These are phyloP conservation scores for Cerceris rybyensis DNA, from an alignment of 2,888 invertebrate species.

Conservation along the genomic window DNA sequence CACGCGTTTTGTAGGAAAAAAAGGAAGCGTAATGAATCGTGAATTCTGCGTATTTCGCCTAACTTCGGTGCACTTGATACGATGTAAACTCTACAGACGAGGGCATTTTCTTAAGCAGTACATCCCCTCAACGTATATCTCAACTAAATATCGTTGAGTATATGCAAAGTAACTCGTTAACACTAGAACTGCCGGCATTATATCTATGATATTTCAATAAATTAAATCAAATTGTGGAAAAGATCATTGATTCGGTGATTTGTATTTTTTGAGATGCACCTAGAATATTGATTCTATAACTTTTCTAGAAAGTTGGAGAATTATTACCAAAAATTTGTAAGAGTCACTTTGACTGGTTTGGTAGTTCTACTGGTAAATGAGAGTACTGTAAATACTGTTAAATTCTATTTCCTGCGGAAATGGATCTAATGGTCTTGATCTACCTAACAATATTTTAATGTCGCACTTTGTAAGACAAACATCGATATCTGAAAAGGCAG, in stretches of 20 bases:
- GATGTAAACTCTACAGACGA: not conserved
- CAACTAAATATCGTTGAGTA: conserved; percentile 18
- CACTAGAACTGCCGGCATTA: no score
- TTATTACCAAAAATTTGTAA: no score
- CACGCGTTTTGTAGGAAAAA: conserved; percentile 4
- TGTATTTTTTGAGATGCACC: no score
- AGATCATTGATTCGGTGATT: no score
- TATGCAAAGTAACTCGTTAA: conserved; percentile 23
- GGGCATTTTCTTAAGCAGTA: conserved; percentile 6
- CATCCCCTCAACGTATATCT: not conserved
- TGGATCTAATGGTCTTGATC: not conserved
- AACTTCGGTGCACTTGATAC: not conserved
- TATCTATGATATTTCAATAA: no score
- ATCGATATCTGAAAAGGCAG: not conserved
- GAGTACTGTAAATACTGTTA: not conserved
- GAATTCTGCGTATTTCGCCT: not conserved
- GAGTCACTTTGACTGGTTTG: no score
- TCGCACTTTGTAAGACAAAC: not conserved
- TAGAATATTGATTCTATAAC: no score
- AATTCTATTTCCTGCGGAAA: conserved; percentile 5
- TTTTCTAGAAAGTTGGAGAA: no score
- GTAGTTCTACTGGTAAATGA: no score
- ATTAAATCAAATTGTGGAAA: no score
- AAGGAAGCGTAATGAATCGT: conserved; percentile 2
- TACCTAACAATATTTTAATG: conserved; percentile 3